phyloP scores from a whole-genome alignment of 2,797 vertebrate species.

The Acropternis orthonyx region DNA sequence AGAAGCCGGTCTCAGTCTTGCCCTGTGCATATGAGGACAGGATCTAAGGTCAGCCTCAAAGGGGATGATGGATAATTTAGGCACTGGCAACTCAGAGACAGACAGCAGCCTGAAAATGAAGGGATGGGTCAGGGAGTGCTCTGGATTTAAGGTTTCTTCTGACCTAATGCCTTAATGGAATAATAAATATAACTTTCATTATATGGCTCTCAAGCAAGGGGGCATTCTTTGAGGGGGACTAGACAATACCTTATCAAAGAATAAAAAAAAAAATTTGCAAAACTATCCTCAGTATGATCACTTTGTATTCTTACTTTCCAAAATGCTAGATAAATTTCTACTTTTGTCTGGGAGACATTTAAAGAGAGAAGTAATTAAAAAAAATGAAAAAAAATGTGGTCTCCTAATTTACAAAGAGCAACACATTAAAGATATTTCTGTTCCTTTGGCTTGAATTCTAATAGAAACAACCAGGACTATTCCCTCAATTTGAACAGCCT shows the following conservation, averaged over 20 bases:
- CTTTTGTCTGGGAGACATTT: neutral
- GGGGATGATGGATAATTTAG: accelerated
- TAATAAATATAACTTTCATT: neutral
- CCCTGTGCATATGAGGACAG: accelerated
- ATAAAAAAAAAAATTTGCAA: neutral
- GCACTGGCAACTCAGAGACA: neutral
- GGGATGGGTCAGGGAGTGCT: neutral
- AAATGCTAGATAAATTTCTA: neutral
- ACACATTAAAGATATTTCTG: neutral
- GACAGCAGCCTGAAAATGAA: neutral
- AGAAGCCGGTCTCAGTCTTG: neutral
- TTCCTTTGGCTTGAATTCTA: neutral
- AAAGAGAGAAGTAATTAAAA: neutral
- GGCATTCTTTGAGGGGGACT: neutral
- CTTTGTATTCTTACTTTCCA: neutral
- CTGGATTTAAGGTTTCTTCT: neutral
- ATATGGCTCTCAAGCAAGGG: neutral
- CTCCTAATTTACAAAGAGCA: neutral
- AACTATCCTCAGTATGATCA: neutral
- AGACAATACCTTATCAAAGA: neutral
- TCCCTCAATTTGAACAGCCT: neutral
- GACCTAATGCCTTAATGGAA: neutral
- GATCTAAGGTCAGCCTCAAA: neutral
- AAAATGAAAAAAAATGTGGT: neutral
- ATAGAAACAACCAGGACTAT: neutral